phyloP scores from a whole-genome alignment of 2,888 invertebrate species.

The Pegoplata infirma region DNA sequence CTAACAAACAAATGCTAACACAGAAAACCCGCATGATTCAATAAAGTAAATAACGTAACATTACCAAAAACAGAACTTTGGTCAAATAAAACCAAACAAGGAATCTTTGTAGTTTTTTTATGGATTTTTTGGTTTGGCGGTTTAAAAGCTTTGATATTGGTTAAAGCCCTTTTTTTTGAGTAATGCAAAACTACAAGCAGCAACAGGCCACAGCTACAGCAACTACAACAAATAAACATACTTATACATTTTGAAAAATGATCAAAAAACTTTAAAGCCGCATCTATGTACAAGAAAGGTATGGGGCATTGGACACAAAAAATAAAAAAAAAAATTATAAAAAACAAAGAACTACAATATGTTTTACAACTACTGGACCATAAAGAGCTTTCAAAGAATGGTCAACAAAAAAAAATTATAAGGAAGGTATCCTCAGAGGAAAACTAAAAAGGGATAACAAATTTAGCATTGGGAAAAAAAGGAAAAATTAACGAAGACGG shows the following conservation, averaged over 20 bases:
- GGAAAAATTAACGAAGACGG: too few species aligned
- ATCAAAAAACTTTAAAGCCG: conserved; percentile 65
- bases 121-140: conserved; percentile 32
- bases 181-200: conserved; percentile 56
- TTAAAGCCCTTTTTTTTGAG: conserved; percentile 60
- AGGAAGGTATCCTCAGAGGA: too few species aligned
- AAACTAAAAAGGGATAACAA: too few species aligned
- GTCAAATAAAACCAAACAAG: conserved; percentile 46
- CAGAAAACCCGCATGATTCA: background rate
- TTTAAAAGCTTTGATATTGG: conserved; percentile 59
- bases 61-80: conserved; percentile 59
- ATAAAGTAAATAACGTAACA: conserved; percentile 55
- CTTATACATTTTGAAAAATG: conserved; percentile 62
- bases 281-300: conserved; percentile 36
- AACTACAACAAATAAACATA: conserved; percentile 52
- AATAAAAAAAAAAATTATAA: background rate
- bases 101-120: conserved; percentile 17
- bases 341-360: conserved; percentile 52
- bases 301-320: conserved; percentile 25
- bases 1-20: background rate
- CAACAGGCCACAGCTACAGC: background rate
- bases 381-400: conserved; percentile 23
- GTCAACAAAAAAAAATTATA: background rate
- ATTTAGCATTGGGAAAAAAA: too few species aligned
- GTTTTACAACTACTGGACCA: conserved; percentile 63